Conservation (phyloP, 2,888 invertebrate genomes). For the Drosophila gaucha region DNA sequence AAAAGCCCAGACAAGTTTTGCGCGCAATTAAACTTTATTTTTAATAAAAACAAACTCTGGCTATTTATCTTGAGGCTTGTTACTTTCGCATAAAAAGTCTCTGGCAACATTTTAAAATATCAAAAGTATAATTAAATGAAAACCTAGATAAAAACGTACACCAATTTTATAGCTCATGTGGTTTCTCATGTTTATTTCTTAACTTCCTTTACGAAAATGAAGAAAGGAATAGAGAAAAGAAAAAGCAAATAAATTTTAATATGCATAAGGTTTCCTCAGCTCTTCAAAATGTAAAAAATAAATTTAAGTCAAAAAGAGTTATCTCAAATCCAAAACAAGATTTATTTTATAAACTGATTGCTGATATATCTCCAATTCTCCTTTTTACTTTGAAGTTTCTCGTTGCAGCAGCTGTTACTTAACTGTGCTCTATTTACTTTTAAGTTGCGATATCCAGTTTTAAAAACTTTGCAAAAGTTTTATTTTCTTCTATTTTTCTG, state of each 20-base stretch:
- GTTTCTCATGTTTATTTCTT: neutral
- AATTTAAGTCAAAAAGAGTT: too few species aligned
- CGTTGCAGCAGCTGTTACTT: slow-evolving; percentile 12
- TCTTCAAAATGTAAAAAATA: too few species aligned
- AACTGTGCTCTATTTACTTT: slow-evolving; percentile 14
- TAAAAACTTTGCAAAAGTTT: neutral
- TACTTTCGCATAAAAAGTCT: neutral
- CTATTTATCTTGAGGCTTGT: too few species aligned
- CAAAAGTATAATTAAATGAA: neutral
- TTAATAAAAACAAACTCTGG: neutral
- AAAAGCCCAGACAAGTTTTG: neutral
- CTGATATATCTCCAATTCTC: neutral
- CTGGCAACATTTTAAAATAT: neutral
- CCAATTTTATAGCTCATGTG: neutral
- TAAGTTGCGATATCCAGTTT: slow-evolving; percentile 10
- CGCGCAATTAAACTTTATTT: neutral
- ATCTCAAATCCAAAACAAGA: neutral
- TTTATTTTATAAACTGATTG: neutral
- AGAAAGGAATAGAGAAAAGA: too few species aligned
- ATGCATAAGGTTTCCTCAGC: neutral
- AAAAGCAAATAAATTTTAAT: neutral
- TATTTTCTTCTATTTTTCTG: neutral
- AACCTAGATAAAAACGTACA: neutral
- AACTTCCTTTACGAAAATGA: too few species aligned
- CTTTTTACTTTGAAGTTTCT: neutral